A percentile compares a stretch with the other conserved stretches of the same genome.
phyloP scores from a whole-genome alignment of 2,113 vertebrate genomes.

The Myotis yumanensis region DNA sequence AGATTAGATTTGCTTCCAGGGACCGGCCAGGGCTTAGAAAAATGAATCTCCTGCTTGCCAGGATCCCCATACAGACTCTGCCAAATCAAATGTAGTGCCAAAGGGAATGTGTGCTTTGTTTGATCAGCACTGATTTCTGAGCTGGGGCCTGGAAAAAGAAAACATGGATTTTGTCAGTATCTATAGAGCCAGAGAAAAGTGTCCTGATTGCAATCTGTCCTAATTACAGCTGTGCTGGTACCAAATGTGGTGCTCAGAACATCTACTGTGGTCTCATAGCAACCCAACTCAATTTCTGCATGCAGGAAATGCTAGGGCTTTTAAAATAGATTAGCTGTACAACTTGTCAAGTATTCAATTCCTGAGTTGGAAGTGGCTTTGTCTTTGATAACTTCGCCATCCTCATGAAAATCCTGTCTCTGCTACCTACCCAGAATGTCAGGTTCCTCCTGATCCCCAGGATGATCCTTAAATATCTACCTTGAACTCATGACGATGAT shows the following conservation, averaged over 20 bases:
- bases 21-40: constrained; percentile 50
- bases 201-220: constrained; percentile 42
- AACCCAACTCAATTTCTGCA: constrained; percentile 15
- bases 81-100: constrained; percentile 5
- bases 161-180: constrained; percentile 50
- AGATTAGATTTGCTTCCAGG: constrained; percentile 57
- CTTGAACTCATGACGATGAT: background rate
- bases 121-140: constrained; percentile 56
- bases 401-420: constrained; percentile 13
- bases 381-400: constrained; percentile 55
- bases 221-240: constrained; percentile 47
- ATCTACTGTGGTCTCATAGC: background rate
- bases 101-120: constrained; percentile 55
- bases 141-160: constrained; percentile 47
- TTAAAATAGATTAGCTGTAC: background rate
- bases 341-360: background rate
- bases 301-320: constrained; percentile 1
- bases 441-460: background rate
- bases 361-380: constrained; percentile 38
- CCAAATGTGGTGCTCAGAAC: background rate
- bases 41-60: constrained; percentile 57
- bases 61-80: background rate
- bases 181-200: constrained; percentile 24
- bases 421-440: background rate
- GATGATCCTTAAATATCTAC: constrained; percentile 42